Evolutionary conservation across 2,888 invertebrate genomes (phyloP).

Genomic region (Caenorhabditis wallacei): DNA sequence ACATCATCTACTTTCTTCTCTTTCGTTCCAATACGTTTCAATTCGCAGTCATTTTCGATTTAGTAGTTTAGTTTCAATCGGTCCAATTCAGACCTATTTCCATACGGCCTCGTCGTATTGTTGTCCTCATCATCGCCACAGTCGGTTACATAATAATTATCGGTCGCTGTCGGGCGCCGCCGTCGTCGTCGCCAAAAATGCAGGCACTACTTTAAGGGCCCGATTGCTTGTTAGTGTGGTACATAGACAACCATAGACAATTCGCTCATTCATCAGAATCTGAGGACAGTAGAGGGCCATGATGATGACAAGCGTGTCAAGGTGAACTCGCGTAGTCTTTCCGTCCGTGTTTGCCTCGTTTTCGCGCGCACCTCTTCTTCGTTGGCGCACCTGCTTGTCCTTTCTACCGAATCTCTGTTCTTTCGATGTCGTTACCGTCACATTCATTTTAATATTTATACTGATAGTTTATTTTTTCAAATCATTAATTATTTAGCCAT

Average conservation of each 20-base stretch:
- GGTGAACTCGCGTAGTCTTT: slow-evolving; percentile 54
- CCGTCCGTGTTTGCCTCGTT: slow-evolving; percentile 50
- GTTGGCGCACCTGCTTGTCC: slow-evolving; percentile 26
- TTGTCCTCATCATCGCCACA: slow-evolving; percentile 21
- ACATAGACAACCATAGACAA: slow-evolving; percentile 23
- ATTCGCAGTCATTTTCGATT: slow-evolving; percentile 26
- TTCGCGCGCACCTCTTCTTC: slow-evolving; percentile 51
- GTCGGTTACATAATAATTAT: slow-evolving; percentile 30
- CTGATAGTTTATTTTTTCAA: too few relatives aligned
- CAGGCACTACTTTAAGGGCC: slow-evolving; percentile 11
- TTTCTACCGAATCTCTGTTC: slow-evolving; percentile 30
- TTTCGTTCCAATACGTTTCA: slow-evolving; percentile 18
- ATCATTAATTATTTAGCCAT: too few relatives aligned
- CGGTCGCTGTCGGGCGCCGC: slow-evolving; percentile 4
- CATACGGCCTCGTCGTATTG: slow-evolving; percentile 1
- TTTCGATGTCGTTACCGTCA: background rate
- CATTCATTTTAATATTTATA: background rate
- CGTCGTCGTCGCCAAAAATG: background rate
- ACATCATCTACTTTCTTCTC: background rate
- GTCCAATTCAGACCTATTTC: slow-evolving; percentile 22
- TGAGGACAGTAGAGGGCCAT: slow-evolving; percentile 36
- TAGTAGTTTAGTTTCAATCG: slow-evolving; percentile 21
- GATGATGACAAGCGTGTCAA: slow-evolving; percentile 59
- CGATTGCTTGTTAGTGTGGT: slow-evolving; percentile 30
- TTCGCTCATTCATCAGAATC: slow-evolving; percentile 38